Conservation (phyloP, 2,113 vertebrate genomes). For the Pithys albifrons region DNA sequence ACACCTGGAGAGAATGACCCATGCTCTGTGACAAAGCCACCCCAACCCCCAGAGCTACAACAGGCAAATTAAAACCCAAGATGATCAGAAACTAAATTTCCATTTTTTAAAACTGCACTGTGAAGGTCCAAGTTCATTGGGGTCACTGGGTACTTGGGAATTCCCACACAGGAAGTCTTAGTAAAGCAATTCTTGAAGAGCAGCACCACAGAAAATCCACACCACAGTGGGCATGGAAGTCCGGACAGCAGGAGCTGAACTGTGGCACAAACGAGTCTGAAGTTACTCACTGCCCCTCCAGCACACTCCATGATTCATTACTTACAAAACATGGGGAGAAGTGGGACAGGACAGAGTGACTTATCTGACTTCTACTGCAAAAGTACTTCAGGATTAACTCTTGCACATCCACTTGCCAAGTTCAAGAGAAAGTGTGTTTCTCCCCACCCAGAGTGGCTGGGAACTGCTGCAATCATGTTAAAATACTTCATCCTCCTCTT, state of each 20-base stretch:
- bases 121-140: neutral
- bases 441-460: neutral
- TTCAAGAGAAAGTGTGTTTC: neutral
- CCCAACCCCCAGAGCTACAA: rapidly evolving
- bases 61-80: neutral
- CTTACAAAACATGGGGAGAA: neutral
- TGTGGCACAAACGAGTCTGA: neutral
- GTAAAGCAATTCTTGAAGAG: neutral
- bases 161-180: neutral
- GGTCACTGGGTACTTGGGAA: neutral
- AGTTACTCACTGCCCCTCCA: neutral
- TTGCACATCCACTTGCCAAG: neutral
- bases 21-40: rapidly evolving
- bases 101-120: neutral
- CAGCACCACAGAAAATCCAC: neutral
- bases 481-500: neutral
- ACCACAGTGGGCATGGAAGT: too few relatives aligned
- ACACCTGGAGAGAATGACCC: neutral
- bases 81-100: neutral
- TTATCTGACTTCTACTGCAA: neutral
- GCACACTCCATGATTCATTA: too few relatives aligned
- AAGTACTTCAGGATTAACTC: neutral
- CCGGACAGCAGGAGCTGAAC: neutral
- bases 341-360: neutral
- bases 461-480: neutral